A percentile compares a stretch with the other conserved stretches of the same genome.
Conservation (phyloP, 30 jellyfish, hydroid and myxozoan species). For the Mastigias papua region DNA sequence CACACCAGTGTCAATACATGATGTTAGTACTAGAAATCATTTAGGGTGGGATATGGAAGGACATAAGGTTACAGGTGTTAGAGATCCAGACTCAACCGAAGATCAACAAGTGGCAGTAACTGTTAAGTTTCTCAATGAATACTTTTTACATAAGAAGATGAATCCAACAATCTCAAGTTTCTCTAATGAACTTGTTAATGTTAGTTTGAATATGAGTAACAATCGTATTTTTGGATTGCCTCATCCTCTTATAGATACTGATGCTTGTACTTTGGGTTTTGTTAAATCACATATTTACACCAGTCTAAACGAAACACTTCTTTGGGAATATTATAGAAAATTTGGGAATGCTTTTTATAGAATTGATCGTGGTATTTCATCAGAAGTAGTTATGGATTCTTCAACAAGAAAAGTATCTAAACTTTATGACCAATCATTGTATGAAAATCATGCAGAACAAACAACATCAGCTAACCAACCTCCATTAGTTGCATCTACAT, state of each 20-base stretch:
- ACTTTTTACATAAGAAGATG: not conserved
- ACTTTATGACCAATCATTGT: conserved; percentile 40
- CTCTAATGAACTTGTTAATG: not conserved
- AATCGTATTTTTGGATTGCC: conserved; percentile 20
- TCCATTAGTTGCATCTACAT: conserved; percentile 26
- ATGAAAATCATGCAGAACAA: conserved; percentile 62
- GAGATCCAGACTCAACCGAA: conserved; percentile 14
- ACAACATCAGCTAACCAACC: conserved; percentile 51
- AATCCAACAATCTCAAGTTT: not conserved
- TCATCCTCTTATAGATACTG: conserved; percentile 9
- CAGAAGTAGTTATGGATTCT: conserved; percentile 49
- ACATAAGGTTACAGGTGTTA: not conserved
- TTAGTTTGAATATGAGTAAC: conserved; percentile 20
- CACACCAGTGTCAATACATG: not conserved
- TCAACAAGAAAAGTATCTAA: conserved; percentile 58
- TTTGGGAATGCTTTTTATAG: conserved; percentile 40
- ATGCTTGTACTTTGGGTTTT: not conserved
- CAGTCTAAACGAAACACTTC: conserved; percentile 35
- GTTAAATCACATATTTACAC: conserved; percentile 14
- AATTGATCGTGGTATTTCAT: conserved; percentile 37
- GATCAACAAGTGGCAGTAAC: conserved; percentile 18
- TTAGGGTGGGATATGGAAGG: not conserved
- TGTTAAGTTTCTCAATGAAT: not conserved
- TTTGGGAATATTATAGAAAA: conserved; percentile 60
- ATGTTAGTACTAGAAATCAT: not conserved